A percentile compares a stretch with the other conserved stretches of the same genome.
Evolutionary conservation across 2,888 invertebrate genomes (phyloP).

Genomic region (Idaea straminata): DNA sequence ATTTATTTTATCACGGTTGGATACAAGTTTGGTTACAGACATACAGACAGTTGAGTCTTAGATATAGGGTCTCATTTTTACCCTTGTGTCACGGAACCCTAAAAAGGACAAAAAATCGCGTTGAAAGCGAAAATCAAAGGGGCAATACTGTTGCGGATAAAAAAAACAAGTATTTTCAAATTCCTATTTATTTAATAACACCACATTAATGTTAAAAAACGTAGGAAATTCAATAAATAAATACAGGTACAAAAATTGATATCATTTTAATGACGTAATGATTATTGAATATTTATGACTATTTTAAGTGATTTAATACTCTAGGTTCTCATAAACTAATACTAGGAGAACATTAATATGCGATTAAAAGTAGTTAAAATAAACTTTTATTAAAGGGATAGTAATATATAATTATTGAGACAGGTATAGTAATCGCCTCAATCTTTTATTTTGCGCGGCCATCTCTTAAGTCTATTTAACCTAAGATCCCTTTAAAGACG

Average conservation of each 20-base stretch:
- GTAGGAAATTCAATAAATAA: conserved; percentile 17
- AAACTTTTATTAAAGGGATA: no score
- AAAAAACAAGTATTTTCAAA: conserved; percentile 11
- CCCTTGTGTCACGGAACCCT: no score
- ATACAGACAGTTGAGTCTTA: no score
- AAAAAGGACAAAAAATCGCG: not conserved
- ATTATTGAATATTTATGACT: not conserved
- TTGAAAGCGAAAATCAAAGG: no score
- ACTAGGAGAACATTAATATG: not conserved
- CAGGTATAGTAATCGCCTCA: no score
- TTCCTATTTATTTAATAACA: conserved; percentile 20
- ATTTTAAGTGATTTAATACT: not conserved
- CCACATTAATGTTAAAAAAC: conserved; percentile 16
- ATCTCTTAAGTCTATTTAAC: no score
- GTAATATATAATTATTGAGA: no score
- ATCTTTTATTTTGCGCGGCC: no score
- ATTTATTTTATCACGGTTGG: not conserved
- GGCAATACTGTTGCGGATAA: not conserved
- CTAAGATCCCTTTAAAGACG: no score
- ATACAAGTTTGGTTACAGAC: no score
- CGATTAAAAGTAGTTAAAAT: no score
- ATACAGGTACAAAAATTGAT: conserved; percentile 5
- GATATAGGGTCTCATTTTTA: no score
- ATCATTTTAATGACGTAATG: not conserved
- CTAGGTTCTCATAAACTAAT: not conserved